Evolutionary conservation across 2,888 invertebrate species (phyloP), one percentile per base, ranked within the genome.

Genomic region (Xanthorhoe designata): DNA sequence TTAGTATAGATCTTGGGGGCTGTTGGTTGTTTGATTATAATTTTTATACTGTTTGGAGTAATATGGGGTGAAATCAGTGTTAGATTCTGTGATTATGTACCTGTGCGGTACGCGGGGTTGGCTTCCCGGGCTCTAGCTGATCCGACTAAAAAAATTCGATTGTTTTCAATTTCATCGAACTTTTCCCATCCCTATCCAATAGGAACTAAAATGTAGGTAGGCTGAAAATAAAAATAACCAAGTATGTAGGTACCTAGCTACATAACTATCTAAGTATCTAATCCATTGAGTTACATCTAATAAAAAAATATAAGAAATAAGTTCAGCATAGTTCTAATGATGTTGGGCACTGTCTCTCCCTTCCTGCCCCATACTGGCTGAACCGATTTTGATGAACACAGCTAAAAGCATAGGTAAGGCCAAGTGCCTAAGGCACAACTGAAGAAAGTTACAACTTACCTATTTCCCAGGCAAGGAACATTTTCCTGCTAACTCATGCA

Each of bases 81-180:
- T 83, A 85, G 87, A 89, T 88, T 86, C 91, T 92, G 91, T 92
- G 92, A 92, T 92, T 85, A 80, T 83, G 90, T 91, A 91, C 91
- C 91, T 86, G 82, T 80, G 81, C 71, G 88, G 91, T 91, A 89
- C 84, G 60, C 71, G 76, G 78, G 81, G 83, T 67, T 74, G 74
- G 78, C 78, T 84, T 83, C 87, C 84, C 77, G 70, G 79, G 82
- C 80, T 88, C 90, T 88, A 84, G 80, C 85, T 84, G 83, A 83
- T 83, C 78, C 83, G 89, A 84, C 87, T 78, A 81, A 86, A 89
- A 88, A 91, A 88, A 85, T 82, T 73, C 55, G 62, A 57, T 59
- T 64, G 53, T 65, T 72, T 71, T 74, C 68, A 19, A 58, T 71
- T 72, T 57, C 42, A 57, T 61, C 63, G 52, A 60, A 50, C 47